Conservation (phyloP, 1,140 invertebrate genomes). For the Cyrtorhinus lividipennis region DNA sequence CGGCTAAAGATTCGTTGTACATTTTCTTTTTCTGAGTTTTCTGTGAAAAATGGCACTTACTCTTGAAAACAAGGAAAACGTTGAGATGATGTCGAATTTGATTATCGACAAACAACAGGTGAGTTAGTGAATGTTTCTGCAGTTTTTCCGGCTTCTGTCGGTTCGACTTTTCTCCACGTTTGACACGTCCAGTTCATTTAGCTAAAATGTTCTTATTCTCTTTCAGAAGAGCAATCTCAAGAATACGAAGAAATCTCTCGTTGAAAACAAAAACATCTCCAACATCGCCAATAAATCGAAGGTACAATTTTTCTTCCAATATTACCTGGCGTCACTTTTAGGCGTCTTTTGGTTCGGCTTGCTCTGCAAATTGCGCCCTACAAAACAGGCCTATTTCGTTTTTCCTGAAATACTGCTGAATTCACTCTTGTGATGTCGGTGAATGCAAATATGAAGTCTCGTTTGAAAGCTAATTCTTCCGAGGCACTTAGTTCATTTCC, state of each 20-base stretch:
- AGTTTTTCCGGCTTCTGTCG: background rate
- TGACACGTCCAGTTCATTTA: too few species aligned
- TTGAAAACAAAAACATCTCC: background rate
- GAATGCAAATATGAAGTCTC: too few species aligned
- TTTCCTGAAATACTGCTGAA: too few species aligned
- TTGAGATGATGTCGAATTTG: background rate
- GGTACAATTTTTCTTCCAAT: too few species aligned
- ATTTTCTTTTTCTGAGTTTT: background rate
- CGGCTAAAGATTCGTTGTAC: background rate
- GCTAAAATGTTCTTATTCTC: background rate
- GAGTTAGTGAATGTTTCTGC: background rate
- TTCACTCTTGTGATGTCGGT: too few species aligned
- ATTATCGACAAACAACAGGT: background rate
- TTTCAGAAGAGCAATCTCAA: background rate
- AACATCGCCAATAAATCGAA: background rate
- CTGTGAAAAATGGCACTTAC: background rate
- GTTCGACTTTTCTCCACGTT: background rate
- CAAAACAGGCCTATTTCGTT: too few species aligned
- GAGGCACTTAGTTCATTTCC: too few species aligned
- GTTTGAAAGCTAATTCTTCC: too few species aligned
- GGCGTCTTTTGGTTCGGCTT: too few species aligned
- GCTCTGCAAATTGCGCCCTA: too few species aligned
- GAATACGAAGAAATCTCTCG: background rate
- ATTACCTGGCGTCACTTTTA: too few species aligned
- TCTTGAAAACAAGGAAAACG: background rate